Base-by-base conservation (phyloP, 2,113 vertebrate genomes). In the Microcebus murinus region DNA sequence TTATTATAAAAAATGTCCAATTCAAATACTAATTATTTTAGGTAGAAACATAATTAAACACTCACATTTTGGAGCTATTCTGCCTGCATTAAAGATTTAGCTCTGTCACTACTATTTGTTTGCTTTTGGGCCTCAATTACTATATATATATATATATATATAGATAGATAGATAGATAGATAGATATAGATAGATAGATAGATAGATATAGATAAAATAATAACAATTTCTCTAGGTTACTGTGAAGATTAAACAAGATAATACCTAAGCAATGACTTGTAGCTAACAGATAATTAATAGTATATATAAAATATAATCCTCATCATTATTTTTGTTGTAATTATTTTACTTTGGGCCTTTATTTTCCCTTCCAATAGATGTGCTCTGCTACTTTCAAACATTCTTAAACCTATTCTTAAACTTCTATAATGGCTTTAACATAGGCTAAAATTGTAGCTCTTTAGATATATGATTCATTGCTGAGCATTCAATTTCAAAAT, bases 41-140 rank as follows among this genome's bases (percentile, higher is more conserved):
- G 3, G 36, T 74, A 68, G 50, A 85, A 87, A 91, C 45, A 52
- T 31, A 86, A 31, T 71, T 77, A 68, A 86, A 70, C 7, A 73
- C 5, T 87, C 45, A 95, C 11, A 95, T 71, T 79, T 91, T 93
- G 14, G 45, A 81, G 61, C 73, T 94, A 20, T 76, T 94, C 45
- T 84, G 29, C 45, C 48, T 80, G 4, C 6, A 13, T 90, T 55
- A 59, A 91, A 77, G 52, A 70, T 34, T 34, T 59, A 79, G 8
- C 27, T 90, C 29, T 67, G 23, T 36, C 36, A 84, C 12, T 39
- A 59, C 25, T 45, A 80, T 10, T 65, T 81, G 4, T 83, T 13
- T 50, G 39, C 25, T 70, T 90, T 61, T 55, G 70, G 45, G 39
- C 27, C 63, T 65, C 63, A 65, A 65, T 6, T 65, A 34, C 63